These are phyloP conservation scores for Peromyscus californicus DNA, from an alignment of 2,113 vertebrate genomes.

Conservation along the genomic window DNA sequence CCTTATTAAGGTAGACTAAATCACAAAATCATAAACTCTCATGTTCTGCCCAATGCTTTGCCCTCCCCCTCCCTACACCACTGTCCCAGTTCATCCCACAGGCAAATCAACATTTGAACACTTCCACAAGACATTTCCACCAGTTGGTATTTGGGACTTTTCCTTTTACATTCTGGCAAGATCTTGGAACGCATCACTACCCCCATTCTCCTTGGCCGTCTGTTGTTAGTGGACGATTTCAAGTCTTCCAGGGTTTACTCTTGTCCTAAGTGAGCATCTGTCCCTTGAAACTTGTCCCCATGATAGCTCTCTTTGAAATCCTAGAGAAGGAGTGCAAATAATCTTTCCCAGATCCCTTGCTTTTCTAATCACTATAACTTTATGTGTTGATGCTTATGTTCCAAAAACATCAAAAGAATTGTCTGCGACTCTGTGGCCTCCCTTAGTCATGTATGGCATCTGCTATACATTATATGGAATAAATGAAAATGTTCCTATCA, in stretches of 20 bases:
- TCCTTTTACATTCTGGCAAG: neutral
- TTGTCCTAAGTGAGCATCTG: neutral
- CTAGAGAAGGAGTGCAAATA: neutral
- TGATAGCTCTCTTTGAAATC: neutral
- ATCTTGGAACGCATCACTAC: neutral
- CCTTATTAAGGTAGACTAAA: neutral
- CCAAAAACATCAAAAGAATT: conserved; percentile 6
- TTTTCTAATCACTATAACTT: neutral
- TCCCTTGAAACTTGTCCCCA: neutral
- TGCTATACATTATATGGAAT: neutral
- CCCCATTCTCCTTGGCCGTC: neutral
- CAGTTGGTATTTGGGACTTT: neutral
- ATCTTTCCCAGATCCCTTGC: neutral
- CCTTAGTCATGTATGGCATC: neutral
- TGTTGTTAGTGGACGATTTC: neutral
- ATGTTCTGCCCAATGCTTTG: neutral
- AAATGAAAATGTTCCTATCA: neutral
- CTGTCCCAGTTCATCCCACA: neutral
- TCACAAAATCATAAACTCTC: neutral
- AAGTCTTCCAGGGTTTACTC: neutral
- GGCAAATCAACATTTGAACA: neutral
- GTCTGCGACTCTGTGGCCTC: conserved; percentile 10
- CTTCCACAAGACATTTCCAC: neutral
- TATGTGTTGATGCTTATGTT: neutral
- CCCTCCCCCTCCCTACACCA: accelerated